A percentile compares a stretch with the other conserved stretches of the same genome.
phyloP scores from a whole-genome alignment of 2,797 vertebrate genomes.

The Myiotriccus ornatus region DNA sequence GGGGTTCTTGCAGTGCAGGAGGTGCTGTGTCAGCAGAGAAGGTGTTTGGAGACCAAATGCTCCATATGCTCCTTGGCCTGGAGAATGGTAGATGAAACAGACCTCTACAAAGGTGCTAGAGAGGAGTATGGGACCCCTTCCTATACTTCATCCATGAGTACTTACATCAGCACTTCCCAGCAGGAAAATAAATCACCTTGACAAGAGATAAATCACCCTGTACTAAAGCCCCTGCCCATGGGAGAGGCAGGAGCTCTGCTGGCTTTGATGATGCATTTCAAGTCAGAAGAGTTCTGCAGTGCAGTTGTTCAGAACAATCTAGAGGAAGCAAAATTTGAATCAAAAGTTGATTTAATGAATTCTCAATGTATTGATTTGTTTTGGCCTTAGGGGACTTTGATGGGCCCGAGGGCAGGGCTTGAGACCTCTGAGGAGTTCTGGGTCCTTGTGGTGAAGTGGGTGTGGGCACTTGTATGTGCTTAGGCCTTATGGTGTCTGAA shows the following conservation, averaged over 20 bases:
- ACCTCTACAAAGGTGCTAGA: background rate
- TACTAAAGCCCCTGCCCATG: background rate
- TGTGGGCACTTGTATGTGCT: background rate
- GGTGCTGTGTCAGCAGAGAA: background rate
- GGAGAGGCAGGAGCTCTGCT: background rate
- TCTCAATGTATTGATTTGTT: background rate
- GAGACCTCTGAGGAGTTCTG: background rate
- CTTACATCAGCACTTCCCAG: background rate
- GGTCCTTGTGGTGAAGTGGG: background rate
- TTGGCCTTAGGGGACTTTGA: background rate
- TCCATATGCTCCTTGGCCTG: background rate
- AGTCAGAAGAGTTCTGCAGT: background rate
- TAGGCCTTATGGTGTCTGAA: background rate
- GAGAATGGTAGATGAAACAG: background rate
- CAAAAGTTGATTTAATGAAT: background rate
- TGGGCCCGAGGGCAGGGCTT: background rate
- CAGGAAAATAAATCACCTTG: background rate
- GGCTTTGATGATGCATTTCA: background rate
- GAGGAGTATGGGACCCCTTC: background rate
- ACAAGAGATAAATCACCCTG: background rate
- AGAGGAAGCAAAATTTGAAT: background rate
- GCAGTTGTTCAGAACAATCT: background rate
- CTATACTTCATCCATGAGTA: background rate
- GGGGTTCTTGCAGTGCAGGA: background rate
- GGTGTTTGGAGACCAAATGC: background rate